Evolutionary conservation across 2,888 invertebrate genomes (phyloP).

Genomic region (Drosophila ustulata): DNA sequence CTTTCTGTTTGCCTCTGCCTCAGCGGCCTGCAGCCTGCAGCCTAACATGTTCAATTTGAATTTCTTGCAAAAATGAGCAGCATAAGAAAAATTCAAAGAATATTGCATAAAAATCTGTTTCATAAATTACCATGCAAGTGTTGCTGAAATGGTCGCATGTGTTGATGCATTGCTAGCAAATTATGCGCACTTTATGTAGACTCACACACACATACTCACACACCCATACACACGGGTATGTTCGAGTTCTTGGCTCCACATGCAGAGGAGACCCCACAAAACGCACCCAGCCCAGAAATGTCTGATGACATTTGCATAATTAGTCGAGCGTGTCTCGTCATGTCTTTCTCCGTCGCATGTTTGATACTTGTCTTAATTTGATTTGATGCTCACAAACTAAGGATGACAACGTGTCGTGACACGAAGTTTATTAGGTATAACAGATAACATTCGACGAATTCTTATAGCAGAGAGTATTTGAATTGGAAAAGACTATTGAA

Average conservation of each 20-base stretch:
- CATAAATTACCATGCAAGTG: slow-evolving; percentile 78
- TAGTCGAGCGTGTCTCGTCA: slow-evolving; percentile 76
- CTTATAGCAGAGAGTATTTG: too few relatives aligned
- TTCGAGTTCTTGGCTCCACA: slow-evolving; percentile 33
- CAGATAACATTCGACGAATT: too few relatives aligned
- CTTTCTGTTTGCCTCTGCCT: neutral
- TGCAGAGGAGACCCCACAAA: slow-evolving; percentile 62
- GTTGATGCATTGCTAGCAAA: slow-evolving; percentile 79
- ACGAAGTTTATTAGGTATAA: neutral
- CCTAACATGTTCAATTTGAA: slow-evolving; percentile 64
- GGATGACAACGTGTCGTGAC: slow-evolving; percentile 14
- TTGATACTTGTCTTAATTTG: slow-evolving; percentile 79
- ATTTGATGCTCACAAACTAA: slow-evolving; percentile 64
- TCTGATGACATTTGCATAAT: slow-evolving; percentile 81
- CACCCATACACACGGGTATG: neutral
- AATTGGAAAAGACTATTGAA: too few relatives aligned
- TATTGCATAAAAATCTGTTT: slow-evolving; percentile 49
- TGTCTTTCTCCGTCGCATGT: slow-evolving; percentile 62
- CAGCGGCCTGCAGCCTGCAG: neutral
- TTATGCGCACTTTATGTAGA: slow-evolving; percentile 66
- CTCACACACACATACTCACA: slow-evolving; percentile 12
- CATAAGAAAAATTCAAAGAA: neutral
- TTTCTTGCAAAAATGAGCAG: slow-evolving; percentile 53
- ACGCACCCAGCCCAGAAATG: slow-evolving; percentile 45
- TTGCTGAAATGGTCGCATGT: slow-evolving; percentile 73